Evolutionary conservation across 2,888 invertebrate genomes (phyloP).

Genomic region (Scaptomyza parva): DNA sequence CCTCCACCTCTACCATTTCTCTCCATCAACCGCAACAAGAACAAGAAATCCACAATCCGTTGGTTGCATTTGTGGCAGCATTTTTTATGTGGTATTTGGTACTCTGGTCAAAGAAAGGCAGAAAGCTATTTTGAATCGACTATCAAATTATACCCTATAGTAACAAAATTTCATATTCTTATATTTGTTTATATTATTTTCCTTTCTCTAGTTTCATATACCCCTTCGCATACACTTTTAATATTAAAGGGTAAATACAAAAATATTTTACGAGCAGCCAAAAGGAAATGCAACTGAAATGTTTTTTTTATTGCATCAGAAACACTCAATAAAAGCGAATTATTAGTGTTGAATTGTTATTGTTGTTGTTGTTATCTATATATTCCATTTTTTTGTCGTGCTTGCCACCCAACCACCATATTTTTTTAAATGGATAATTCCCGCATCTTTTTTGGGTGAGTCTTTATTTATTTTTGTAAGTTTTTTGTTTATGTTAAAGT

Average conservation of each 20-base stretch:
- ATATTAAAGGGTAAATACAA: constrained; percentile 19
- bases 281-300: constrained; percentile 59
- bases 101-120: constrained; percentile 54
- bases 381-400: constrained; percentile 10
- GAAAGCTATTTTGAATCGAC: neutral
- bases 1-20: too few relatives aligned
- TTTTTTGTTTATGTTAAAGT: constrained; percentile 35
- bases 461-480: neutral
- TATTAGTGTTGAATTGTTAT: constrained; percentile 61
- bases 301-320: constrained; percentile 78
- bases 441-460: constrained; percentile 9
- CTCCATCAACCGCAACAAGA: neutral
- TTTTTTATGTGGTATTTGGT: constrained; percentile 15
- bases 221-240: neutral
- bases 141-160: too few relatives aligned
- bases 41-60: constrained; percentile 26
- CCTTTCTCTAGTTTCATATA: neutral
- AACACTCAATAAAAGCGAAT: constrained; percentile 82
- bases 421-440: constrained; percentile 27
- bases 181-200: too few relatives aligned
- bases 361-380: constrained; percentile 8
- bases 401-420: neutral
- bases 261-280: constrained; percentile 60
- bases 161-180: too few relatives aligned
- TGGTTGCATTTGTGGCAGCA: constrained; percentile 23